A percentile compares a stretch with the other conserved stretches of the same genome.
phyloP scores from a whole-genome alignment of 2,797 vertebrate species.

The Danio choprae region DNA sequence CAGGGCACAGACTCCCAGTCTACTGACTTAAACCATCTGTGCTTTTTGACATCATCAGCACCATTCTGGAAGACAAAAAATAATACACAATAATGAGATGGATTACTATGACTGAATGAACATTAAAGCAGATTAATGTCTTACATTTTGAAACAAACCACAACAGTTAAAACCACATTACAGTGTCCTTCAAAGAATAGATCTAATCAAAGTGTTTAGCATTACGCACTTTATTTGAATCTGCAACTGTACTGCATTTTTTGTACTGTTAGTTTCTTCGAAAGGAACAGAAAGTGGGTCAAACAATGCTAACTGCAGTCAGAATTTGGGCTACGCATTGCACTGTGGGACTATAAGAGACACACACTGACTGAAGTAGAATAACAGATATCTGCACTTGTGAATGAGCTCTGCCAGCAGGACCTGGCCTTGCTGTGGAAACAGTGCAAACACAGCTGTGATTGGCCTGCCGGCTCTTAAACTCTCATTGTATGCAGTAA shows the following conservation, averaged over 20 bases:
- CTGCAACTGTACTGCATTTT: neutral
- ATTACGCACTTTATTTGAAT: neutral
- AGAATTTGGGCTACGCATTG: constrained; percentile 15
- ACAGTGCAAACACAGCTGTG: constrained; percentile 54
- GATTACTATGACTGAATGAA: neutral
- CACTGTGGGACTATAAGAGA: constrained; percentile 19
- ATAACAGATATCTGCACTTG: constrained; percentile 45
- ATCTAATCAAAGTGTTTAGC: neutral
- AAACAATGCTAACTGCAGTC: neutral
- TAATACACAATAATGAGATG: neutral
- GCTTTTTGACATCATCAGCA: constrained; percentile 91
- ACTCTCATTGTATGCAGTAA: neutral
- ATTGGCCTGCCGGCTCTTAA: constrained; percentile 7
- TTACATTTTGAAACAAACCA: neutral
- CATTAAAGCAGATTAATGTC: neutral
- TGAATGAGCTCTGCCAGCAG: constrained; percentile 38
- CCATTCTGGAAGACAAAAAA: constrained; percentile 82
- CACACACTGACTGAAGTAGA: constrained; percentile 29
- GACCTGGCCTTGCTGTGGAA: constrained; percentile 29
- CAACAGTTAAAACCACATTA: neutral
- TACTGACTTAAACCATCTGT: constrained; percentile 90
- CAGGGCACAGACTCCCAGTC: constrained; percentile 92
- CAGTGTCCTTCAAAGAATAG: neutral
- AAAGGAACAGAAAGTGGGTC: constrained; percentile 19
- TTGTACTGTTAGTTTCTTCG: constrained; percentile 2